Percentiles rank a stretch among this genome's conserved stretches.
Conservation (phyloP, 1,140 invertebrate species). For the Drosophila prosaltans region DNA sequence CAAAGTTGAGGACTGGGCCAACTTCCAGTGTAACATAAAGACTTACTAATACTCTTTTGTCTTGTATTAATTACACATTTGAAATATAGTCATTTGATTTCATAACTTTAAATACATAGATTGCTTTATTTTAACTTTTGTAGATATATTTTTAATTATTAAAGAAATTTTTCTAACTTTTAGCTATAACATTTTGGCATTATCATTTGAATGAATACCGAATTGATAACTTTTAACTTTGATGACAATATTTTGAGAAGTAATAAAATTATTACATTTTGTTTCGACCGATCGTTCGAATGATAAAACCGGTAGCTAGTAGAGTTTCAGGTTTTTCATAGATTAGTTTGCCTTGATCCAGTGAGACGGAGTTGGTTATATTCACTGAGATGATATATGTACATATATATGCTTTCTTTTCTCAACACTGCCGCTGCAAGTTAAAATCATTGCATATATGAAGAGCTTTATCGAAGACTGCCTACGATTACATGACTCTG, state of each 20-base stretch:
- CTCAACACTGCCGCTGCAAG: too few species aligned
- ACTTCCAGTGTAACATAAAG: neutral
- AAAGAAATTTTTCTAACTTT: too few species aligned
- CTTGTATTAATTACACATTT: neutral
- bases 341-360: conserved; percentile 7
- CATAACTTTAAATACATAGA: too few species aligned
- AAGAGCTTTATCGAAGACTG: neutral
- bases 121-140: too few species aligned
- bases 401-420: too few species aligned
- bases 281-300: neutral
- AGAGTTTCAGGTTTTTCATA: neutral
- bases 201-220: too few species aligned
- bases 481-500: conserved; percentile 30
- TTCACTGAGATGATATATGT: too few species aligned
- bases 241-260: too few species aligned
- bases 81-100: neutral
- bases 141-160: too few species aligned
- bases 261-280: too few species aligned
- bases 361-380: neutral
- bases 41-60: neutral
- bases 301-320: neutral
- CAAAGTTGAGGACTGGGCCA: neutral
- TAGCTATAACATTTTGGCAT: too few species aligned
- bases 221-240: too few species aligned
- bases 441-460: neutral